Base-by-base conservation (phyloP, 2,888 invertebrate genomes). In the Lithosia quadra region DNA sequence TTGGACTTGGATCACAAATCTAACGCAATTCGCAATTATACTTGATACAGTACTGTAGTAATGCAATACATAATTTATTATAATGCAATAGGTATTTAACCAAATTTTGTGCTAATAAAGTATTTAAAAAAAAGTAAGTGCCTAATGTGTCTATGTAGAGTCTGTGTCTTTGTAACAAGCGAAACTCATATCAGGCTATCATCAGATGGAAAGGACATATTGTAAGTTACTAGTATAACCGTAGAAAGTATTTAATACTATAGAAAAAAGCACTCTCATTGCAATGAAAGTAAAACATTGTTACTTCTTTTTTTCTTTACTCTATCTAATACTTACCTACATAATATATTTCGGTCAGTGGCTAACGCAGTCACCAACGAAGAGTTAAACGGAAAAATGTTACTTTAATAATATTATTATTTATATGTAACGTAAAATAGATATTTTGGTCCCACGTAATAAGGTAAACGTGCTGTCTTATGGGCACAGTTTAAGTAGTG, bases 321-420 rank as follows among this genome's bases (percentile, higher is more conserved):
- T 18, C 8, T 49, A 49, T 60, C 15, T 24, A 24, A n/a, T n/a
- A n/a, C n/a, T 39, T 39, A 49, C 49, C 49, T 56, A 56, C 24
- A 43, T 28, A 18, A 62, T 28, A 13, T 43, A 24, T 62, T 28
- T 49, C 62, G 18, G 62, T 62, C n/a, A 62, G 24, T 28, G 43
- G 24, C 18, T 43, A 61, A 43, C 43, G 18, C 28, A 21, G 49
- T n/a, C 10, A 49, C 28, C 43, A n/a, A 28, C 11, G 24, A 28
- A 43, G 2, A 10, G 3, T 1, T 43, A 5, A 28, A 49, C 18
- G n/a, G 0, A 49, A 0, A 28, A 56, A 56, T 21, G 4, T 43
- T 43, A 13, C 55, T 21, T n/a, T 55, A 9, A 56, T 49, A 49
- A 49, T 49, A n/a, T n/a, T 49, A 49, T 49, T 5, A n/a, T n/a